Base-by-base conservation (phyloP, 2,888 invertebrate genomes). In the Nebria brevicollis region DNA sequence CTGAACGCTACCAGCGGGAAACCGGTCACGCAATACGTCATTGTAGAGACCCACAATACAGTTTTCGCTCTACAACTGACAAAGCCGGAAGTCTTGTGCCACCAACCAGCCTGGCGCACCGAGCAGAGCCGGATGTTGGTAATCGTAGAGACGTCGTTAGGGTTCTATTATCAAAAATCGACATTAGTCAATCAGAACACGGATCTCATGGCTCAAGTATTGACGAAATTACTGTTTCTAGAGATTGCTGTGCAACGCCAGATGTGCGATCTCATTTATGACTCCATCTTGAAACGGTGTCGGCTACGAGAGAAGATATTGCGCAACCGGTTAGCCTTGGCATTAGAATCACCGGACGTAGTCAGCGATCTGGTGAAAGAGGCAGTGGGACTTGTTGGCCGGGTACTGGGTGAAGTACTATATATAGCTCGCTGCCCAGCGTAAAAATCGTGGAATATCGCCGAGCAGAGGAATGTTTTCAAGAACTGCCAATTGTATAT, bases 301-400 rank as follows among this genome's bases (percentile, higher is more conserved):
- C 10, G 54, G 13, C 70, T 81, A 41, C 43, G 76, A 15, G 81
- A 76, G 81, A 75, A 76, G 70, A 70, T 76, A 1, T 41, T 72
- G 41, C 54, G 64, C n/a, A 77, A 82, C 65, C 54, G 77, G 4
- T 6, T 82, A 25, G 73, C 66, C 2, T 20, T 77, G 6, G 82
- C 77, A 4, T 42, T 54, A 0, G 43, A 81, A 42, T 34, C 72
- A 20, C 20, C 20, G 20, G 1, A 20, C 1, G 20, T 20, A 20
- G 20, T 20, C 20, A 20, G 20, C 20, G 64, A 72, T 64, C 10
- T 77, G 5, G 66, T 76, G n/a, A 65, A 76, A 66, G 66, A 66
- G 34, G 65, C 65, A 41, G 65, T 25, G 13, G 77, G 77, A 43
- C 64, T 65, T n/a, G 64, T 41, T 25, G 72, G 72, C 54, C 1